phyloP scores from a whole-genome alignment of 2,797 vertebrate genomes.

The Harpagifer antarcticus region DNA sequence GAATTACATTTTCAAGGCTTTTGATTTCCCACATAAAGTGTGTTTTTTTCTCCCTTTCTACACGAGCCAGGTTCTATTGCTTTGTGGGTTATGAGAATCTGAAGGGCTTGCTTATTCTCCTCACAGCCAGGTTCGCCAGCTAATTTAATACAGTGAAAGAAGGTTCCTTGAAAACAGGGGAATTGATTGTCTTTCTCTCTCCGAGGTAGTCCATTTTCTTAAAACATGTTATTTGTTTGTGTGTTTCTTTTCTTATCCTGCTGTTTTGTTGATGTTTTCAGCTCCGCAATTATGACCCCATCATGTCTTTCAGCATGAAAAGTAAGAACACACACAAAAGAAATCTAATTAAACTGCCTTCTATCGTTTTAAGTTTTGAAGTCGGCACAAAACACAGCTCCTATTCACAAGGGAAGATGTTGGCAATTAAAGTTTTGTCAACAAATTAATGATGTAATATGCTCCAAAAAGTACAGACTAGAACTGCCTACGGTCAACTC shows the following conservation, averaged over 20 bases:
- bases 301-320: slow-evolving; percentile 8
- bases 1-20: slow-evolving; percentile 54
- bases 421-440: slow-evolving; percentile 2
- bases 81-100: slow-evolving; percentile 43
- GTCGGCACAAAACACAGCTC: not conserved
- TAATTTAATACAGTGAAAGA: slow-evolving; percentile 34
- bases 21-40: slow-evolving; percentile 50
- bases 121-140: not conserved
- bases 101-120: slow-evolving; percentile 25
- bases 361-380: slow-evolving; percentile 7
- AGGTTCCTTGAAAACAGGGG: not conserved
- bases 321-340: not conserved
- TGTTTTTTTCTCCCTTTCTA: slow-evolving; percentile 1
- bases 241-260: slow-evolving; percentile 21
- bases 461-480: not conserved
- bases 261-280: slow-evolving; percentile 25
- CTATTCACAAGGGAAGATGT: not conserved
- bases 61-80: not conserved
- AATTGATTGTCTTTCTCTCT: slow-evolving; percentile 23
- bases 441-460: not conserved
- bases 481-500: not conserved
- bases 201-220: slow-evolving; percentile 18
- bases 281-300: slow-evolving; percentile 20
- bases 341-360: not conserved
- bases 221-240: slow-evolving; percentile 22